Conservation (phyloP, 2,888 invertebrate species). For the Timandra comae region DNA sequence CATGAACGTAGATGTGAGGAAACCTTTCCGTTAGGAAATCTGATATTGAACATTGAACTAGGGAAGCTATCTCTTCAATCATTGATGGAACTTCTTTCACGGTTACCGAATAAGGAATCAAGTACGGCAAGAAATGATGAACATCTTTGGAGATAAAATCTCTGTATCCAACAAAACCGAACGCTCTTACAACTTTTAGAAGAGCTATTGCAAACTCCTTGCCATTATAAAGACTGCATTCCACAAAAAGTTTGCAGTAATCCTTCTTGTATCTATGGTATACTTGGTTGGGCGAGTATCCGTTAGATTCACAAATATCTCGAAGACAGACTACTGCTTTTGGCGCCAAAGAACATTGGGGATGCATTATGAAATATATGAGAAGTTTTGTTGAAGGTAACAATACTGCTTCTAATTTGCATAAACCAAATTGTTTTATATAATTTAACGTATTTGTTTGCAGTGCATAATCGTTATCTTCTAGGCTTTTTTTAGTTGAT, state of each 20-base stretch:
- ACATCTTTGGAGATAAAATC: conserved; percentile 83
- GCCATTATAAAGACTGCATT: conserved; percentile 75
- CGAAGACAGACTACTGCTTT: conserved; percentile 76
- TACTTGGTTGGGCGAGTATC: conserved; percentile 73
- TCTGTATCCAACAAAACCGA: conserved; percentile 82
- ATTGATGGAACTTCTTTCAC: conserved; percentile 76
- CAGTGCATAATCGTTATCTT: conserved; percentile 64
- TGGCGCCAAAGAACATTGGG: conserved; percentile 73
- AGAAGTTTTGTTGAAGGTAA: conserved; percentile 70
- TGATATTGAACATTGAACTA: conserved; percentile 75
- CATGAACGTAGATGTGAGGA: conserved; percentile 82
- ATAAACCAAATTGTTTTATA: conserved; percentile 69
- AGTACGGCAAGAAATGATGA: conserved; percentile 80
- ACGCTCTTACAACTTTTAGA: conserved; percentile 79
- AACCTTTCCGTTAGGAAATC: conserved; percentile 81
- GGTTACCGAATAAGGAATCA: conserved; percentile 77
- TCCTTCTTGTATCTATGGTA: conserved; percentile 80
- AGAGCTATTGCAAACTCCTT: conserved; percentile 77
- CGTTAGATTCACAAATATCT: conserved; percentile 74
- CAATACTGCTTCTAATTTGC: conserved; percentile 49
- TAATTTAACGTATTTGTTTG: conserved; percentile 74
- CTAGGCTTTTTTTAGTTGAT: conserved; percentile 65
- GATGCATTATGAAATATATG: conserved; percentile 79
- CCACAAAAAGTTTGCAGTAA: conserved; percentile 77
- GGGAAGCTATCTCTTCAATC: conserved; percentile 79